Conservation (phyloP, 2,797 vertebrate species). For the Propithecus perrieri region DNA sequence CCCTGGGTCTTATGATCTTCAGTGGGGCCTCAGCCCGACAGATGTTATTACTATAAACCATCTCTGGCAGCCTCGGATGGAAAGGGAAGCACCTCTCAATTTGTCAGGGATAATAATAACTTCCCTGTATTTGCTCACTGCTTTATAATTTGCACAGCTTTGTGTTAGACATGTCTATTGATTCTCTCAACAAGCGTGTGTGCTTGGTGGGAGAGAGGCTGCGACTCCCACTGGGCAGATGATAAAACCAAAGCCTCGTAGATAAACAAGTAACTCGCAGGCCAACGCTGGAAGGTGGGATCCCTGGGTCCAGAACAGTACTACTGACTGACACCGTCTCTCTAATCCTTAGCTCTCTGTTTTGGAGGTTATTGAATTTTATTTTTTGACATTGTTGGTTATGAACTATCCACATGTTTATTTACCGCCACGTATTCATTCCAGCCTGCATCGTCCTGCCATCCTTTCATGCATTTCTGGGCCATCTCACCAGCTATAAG, state of each 20-base stretch:
- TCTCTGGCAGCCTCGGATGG: constrained; percentile 16
- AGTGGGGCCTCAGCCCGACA: background rate
- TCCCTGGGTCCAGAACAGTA: background rate
- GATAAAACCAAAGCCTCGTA: background rate
- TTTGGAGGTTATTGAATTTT: background rate
- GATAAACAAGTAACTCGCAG: background rate
- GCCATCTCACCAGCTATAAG: constrained; percentile 34
- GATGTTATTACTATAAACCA: constrained; percentile 47
- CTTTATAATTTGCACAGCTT: background rate
- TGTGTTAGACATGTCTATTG: background rate
- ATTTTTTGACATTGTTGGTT: background rate
- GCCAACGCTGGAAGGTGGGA: background rate
- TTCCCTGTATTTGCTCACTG: background rate
- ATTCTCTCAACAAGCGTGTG: background rate
- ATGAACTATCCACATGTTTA: background rate
- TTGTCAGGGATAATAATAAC: constrained; percentile 27
- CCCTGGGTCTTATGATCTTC: background rate
- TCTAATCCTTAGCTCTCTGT: background rate
- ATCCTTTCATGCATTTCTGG: background rate
- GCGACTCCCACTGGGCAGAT: background rate
- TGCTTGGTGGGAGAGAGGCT: background rate
- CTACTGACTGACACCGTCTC: background rate
- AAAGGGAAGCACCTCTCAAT: constrained; percentile 51
- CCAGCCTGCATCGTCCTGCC: background rate
- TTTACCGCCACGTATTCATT: background rate